These are phyloP conservation scores for Myiagra hebetior DNA, from an alignment of 2,113 vertebrate genomes.

Conservation along the genomic window DNA sequence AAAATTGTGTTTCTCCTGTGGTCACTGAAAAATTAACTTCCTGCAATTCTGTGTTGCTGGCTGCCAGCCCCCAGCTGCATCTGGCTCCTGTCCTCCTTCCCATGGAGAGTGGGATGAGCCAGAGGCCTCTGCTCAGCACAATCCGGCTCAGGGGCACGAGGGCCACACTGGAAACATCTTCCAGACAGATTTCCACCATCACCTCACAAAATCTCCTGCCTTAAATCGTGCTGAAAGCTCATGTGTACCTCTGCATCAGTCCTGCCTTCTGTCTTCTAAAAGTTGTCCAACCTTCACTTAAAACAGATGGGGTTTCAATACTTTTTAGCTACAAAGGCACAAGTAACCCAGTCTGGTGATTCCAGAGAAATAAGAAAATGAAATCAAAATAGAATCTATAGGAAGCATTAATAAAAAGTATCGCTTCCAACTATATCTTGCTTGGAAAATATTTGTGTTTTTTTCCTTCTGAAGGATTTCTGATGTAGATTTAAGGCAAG, in stretches of 20 bases:
- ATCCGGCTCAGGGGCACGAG: fast-evolving
- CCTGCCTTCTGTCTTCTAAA: not conserved
- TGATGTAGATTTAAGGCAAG: not conserved
- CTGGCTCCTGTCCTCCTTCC: not conserved
- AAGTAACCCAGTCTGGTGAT: not conserved
- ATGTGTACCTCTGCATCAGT: not conserved
- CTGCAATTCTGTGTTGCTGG: not conserved
- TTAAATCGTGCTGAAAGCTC: not conserved
- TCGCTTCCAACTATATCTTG: not conserved
- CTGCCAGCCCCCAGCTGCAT: not conserved
- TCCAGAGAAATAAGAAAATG: not conserved
- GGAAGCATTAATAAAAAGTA: not conserved
- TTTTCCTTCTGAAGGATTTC: not conserved
- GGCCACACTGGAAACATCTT: not conserved
- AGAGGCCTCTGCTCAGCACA: not conserved
- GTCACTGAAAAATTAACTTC: not conserved
- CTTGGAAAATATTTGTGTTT: not conserved
- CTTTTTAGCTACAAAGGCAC: not conserved
- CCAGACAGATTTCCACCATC: not conserved
- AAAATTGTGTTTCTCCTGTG: not conserved
- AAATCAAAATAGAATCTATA: not conserved
- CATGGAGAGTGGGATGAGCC: not conserved
- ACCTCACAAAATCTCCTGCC: not conserved
- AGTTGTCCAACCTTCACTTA: not conserved
- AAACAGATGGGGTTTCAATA: not conserved